Base-by-base conservation (phyloP, 2,888 invertebrate genomes). In the Macroteleia sp. region DNA sequence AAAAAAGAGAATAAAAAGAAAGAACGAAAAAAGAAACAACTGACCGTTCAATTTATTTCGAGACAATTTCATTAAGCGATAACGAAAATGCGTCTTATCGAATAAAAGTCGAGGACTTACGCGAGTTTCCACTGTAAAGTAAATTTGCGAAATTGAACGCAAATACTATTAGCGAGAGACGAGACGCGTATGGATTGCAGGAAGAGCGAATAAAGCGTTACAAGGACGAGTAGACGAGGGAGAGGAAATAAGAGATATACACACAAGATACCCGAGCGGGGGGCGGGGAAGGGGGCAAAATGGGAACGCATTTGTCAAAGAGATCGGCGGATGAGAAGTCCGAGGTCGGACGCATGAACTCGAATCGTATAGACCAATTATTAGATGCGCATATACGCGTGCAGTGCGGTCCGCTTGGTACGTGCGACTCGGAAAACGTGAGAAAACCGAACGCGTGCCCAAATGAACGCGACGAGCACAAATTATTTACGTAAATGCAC, bases 121-220 rank as follows among this genome's bases (percentile, higher is more conserved):
- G n/a, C n/a, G n/a, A n/a, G n/a, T n/a, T n/a, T n/a, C n/a, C n/a
- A n/a, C n/a, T n/a, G n/a, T n/a, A n/a, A n/a, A 66, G 66, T 36
- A 44, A 66, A 44, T 56, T 32, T 42, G 61, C 52, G 20, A 61
- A 61, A 61, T 59, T 28, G 52, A 52, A 56, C 56, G 64, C 73
- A 62, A 64, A 71, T 70, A 54, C 39, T 56, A 39, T 56, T 46
- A 46, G 67, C 46, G 32, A 32, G 41, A 30, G 48, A 39, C 34
- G 64, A 52, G 59, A 17, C 30, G 52, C 42, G 57, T 19, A 25
- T 42, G 54, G 39, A 75, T 74, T 77, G 82, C 81, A 82, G 81
- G 82, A 79, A 81, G 81, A 79, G 76, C 71, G 77, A 80, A 80
- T 74, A 76, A 79, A 80, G 80, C 79, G 78, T 82, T 81, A 79